A percentile compares a stretch with the other conserved stretches of the same genome.
Evolutionary conservation across 2,797 vertebrate genomes (phyloP).

Genomic region (Hoplostethus mediterraneus): DNA sequence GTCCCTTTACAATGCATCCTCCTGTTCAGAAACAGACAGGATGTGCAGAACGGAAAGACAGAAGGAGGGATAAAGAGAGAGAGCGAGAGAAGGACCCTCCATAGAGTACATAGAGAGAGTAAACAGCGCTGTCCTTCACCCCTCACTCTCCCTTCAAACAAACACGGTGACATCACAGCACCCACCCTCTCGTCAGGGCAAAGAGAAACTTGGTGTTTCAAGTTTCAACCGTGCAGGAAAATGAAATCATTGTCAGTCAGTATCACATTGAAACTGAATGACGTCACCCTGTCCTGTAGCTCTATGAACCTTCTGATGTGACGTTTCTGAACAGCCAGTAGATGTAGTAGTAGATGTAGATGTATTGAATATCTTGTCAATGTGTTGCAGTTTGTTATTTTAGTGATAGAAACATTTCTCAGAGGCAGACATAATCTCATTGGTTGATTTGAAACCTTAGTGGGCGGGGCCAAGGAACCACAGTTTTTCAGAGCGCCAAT

Average conservation of each 20-base stretch:
- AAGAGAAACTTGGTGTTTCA: constrained; percentile 7
- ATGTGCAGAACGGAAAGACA: constrained; percentile 43
- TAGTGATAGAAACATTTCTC: too few relatives aligned
- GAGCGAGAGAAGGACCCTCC: constrained; percentile 34
- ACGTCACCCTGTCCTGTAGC: neutral
- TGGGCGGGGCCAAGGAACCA: neutral
- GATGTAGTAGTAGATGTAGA: too few relatives aligned
- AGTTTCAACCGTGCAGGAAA: constrained; percentile 2
- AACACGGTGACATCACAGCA: constrained; percentile 64
- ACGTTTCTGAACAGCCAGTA: neutral
- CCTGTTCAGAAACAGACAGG: constrained; percentile 44
- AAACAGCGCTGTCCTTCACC: constrained; percentile 76
- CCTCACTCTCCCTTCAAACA: constrained; percentile 65
- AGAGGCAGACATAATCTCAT: neutral
- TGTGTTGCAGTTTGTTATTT: too few relatives aligned
- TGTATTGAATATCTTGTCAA: neutral
- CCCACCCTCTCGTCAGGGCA: constrained; percentile 26
- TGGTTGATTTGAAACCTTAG: neutral
- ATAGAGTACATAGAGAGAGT: constrained; percentile 59
- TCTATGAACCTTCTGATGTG: neutral
- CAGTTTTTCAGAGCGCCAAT: neutral
- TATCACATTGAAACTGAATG: neutral
- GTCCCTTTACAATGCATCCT: constrained; percentile 55
- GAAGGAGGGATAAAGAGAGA: constrained; percentile 26
- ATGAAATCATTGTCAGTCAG: constrained; percentile 14